Conservation (phyloP, 2,888 invertebrate species). For the Synanthedon myopaeformis region DNA sequence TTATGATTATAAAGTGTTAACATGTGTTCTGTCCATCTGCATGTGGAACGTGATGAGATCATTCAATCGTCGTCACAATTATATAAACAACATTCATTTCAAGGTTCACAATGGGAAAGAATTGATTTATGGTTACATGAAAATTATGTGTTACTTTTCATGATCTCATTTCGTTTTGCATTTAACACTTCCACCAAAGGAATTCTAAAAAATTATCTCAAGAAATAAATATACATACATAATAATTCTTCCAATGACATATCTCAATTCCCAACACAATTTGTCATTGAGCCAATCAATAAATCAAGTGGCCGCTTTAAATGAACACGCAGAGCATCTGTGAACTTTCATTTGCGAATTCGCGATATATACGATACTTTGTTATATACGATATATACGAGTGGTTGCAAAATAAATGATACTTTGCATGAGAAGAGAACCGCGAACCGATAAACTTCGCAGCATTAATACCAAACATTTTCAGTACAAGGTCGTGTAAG, state of each 20-base stretch:
- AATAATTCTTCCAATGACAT: too few species aligned
- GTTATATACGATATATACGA: background rate
- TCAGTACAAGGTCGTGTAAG: background rate
- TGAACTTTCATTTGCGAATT: background rate
- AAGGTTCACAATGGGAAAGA: too few species aligned
- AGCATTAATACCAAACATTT: background rate
- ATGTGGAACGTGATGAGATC: background rate
- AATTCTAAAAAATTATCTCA: too few species aligned
- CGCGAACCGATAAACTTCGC: background rate
- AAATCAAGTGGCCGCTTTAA: background rate
- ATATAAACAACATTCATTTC: background rate
- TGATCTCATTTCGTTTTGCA: too few species aligned
- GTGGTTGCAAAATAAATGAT: background rate
- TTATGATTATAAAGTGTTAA: constrained; percentile 2
- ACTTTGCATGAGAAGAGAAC: background rate
- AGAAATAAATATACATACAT: too few species aligned
- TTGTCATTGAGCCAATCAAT: too few species aligned
- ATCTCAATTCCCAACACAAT: too few species aligned
- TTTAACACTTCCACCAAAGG: too few species aligned
- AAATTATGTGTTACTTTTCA: too few species aligned
- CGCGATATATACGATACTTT: background rate
- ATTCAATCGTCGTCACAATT: background rate
- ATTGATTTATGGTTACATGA: too few species aligned
- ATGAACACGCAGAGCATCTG: background rate
- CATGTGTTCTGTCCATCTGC: background rate